Evolutionary conservation across 1,140 invertebrate species (phyloP).

Genomic region (Episyrphus balteatus): DNA sequence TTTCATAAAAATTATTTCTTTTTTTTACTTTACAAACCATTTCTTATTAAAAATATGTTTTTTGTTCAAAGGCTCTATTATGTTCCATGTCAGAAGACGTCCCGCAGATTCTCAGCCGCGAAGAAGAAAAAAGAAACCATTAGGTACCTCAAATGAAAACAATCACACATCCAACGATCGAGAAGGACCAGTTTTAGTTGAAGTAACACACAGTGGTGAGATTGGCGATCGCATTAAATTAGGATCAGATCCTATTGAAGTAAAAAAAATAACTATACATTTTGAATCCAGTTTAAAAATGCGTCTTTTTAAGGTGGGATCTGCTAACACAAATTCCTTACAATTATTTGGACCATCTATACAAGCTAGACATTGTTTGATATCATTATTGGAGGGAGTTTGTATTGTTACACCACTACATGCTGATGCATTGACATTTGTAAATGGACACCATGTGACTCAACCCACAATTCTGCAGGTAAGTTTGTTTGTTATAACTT

Average conservation of each 20-base stretch:
- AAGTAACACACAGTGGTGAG: slow-evolving; percentile 52
- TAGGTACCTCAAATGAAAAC: slow-evolving; percentile 42
- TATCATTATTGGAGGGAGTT: slow-evolving; percentile 80
- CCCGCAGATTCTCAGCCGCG: slow-evolving; percentile 81
- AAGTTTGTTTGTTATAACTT: slow-evolving; percentile 9
- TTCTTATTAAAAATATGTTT: background rate
- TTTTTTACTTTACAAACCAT: background rate
- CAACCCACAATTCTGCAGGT: slow-evolving; percentile 87
- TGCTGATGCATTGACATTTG: slow-evolving; percentile 84
- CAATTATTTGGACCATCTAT: slow-evolving; percentile 70
- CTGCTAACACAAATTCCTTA: slow-evolving; percentile 51
- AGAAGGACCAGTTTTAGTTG: slow-evolving; percentile 44
- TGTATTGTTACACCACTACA: slow-evolving; percentile 89
- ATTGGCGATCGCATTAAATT: slow-evolving; percentile 48
- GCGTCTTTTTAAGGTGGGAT: slow-evolving; percentile 42
- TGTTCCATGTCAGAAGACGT: slow-evolving; percentile 84
- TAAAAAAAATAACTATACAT: slow-evolving; percentile 17
- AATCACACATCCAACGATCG: slow-evolving; percentile 37
- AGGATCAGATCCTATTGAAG: slow-evolving; percentile 50
- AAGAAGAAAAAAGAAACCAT: slow-evolving; percentile 82
- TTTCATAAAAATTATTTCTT: background rate
- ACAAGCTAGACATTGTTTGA: slow-evolving; percentile 85
- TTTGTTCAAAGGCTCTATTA: slow-evolving; percentile 64
- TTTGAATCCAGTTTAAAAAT: background rate
- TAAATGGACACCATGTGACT: slow-evolving; percentile 82